Percentiles rank a stretch among this genome's conserved stretches.
phyloP scores from a whole-genome alignment of 2,113 vertebrate genomes.

The Rhynchomys soricoides region DNA sequence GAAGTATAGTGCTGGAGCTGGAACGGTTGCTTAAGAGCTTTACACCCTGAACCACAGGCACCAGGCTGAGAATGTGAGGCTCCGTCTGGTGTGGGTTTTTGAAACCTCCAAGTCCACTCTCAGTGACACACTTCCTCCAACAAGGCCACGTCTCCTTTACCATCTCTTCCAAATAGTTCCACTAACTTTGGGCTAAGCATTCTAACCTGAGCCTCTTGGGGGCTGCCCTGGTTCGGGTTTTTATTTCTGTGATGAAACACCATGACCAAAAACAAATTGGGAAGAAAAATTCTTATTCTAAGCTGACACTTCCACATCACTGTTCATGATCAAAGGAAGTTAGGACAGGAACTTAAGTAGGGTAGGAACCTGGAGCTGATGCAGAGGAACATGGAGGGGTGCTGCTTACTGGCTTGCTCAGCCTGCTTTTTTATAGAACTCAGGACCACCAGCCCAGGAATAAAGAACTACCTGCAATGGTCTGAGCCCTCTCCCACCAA shows the following conservation, averaged over 20 bases:
- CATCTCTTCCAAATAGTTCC: not conserved
- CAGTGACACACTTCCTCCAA: not conserved
- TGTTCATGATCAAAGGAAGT: not conserved
- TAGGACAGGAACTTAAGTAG: not conserved
- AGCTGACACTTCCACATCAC: not conserved
- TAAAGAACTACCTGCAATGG: not conserved
- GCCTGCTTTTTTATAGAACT: not conserved
- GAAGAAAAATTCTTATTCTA: not conserved
- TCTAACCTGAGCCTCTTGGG: not conserved
- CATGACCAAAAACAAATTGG: not conserved
- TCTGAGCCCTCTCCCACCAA: not conserved
- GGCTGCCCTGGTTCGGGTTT: not conserved
- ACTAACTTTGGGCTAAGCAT: not conserved
- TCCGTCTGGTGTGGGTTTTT: not conserved
- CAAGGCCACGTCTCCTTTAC: not conserved
- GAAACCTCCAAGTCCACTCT: not conserved
- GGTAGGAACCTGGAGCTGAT: not conserved
- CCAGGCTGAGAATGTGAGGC: not conserved
- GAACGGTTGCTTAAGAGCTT: not conserved
- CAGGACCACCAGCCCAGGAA: not conserved
- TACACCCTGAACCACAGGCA: not conserved
- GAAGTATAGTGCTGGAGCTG: not conserved
- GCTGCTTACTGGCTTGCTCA: not conserved
- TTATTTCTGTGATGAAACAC: not conserved
- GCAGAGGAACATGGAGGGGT: not conserved